phyloP scores from a whole-genome alignment of 2,888 invertebrate genomes.

The Hypercompe scribonia region DNA sequence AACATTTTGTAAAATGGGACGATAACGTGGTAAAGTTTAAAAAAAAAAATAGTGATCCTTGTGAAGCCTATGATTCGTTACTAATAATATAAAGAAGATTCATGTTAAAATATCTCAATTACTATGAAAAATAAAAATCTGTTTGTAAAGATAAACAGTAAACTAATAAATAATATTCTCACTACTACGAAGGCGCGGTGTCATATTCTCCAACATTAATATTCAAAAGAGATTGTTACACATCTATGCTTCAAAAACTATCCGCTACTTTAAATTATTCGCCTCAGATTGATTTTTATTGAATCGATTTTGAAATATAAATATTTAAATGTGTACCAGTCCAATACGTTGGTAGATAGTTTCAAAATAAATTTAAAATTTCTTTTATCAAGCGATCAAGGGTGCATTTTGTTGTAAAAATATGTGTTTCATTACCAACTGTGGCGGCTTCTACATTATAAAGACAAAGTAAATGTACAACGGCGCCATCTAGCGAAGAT shows the following conservation, averaged over 20 bases:
- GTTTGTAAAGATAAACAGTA: not conserved
- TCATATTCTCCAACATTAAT: not conserved
- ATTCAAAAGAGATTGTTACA: slow-evolving; percentile 1
- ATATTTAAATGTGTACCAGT: slow-evolving; percentile 1
- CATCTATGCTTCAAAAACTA: slow-evolving; percentile 10
- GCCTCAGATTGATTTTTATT: slow-evolving; percentile 14
- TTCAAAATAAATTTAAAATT: not conserved
- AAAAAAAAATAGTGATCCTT: no score
- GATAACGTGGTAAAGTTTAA: no score
- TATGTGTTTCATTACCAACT: not conserved
- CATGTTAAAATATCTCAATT: no score
- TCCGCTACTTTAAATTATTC: slow-evolving; percentile 18
- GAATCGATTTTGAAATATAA: slow-evolving; percentile 28
- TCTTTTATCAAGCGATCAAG: slow-evolving; percentile 4
- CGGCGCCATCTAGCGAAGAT: no score
- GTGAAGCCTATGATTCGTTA: not conserved
- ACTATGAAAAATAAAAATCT: not conserved
- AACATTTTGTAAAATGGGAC: no score
- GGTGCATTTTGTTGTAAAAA: not conserved
- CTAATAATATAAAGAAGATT: not conserved
- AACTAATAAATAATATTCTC: not conserved
- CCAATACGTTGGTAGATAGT: not conserved
- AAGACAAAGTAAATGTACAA: no score
- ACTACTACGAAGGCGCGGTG: not conserved
- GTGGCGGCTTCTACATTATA: no score